Conservation (phyloP, 37 sponge, comb jelly and placozoan species). For the Oscarella lobularis region DNA sequence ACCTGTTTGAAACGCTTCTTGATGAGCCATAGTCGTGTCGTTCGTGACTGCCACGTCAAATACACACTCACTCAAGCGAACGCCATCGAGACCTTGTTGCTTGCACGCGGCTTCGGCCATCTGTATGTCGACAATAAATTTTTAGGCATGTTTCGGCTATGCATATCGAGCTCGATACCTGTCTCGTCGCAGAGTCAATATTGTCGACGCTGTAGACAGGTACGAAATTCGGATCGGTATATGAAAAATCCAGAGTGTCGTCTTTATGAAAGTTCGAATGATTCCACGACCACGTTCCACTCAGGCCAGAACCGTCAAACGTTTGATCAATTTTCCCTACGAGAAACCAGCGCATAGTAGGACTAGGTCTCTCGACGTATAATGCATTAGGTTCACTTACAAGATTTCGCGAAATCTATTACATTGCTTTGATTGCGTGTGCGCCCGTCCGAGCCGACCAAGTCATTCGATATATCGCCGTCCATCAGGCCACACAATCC, state of each 20-base stretch:
- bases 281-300: constrained; percentile 1
- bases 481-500: not conserved
- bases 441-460: not conserved
- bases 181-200: not conserved
- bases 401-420: not conserved
- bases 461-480: not conserved
- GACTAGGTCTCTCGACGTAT: not conserved
- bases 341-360: not conserved
- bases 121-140: not conserved
- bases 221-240: not conserved
- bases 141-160: not conserved
- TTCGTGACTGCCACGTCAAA: not conserved
- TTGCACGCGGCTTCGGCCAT: not conserved
- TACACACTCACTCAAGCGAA: not conserved
- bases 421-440: not conserved
- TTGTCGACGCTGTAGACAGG: not conserved
- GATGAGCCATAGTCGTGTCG: not conserved
- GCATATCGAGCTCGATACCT: not conserved
- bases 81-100: not conserved
- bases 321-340: not conserved
- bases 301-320: not conserved
- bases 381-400: not conserved
- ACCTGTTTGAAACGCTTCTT: not conserved
- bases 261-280: not conserved
- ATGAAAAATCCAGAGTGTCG: not conserved